Evolutionary conservation across 2,113 vertebrate species (phyloP).

Genomic region (Thinocorus orbignyianus): DNA sequence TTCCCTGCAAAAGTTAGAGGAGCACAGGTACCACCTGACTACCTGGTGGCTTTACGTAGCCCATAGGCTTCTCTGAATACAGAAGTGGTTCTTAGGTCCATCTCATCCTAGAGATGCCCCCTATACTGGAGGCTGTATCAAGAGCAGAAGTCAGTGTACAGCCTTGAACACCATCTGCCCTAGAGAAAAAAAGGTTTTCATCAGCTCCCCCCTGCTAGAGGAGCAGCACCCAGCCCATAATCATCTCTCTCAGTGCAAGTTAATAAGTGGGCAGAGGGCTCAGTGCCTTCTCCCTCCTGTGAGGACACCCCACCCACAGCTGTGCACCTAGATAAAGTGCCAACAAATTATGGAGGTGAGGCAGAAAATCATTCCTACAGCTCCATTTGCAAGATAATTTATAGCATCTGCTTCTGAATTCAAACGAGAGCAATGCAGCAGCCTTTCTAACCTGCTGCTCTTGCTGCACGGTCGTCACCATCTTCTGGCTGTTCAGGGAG

Average conservation of each 20-base stretch:
- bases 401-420: constrained; percentile 55
- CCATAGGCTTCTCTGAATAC: background rate
- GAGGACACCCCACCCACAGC: constrained; percentile 2
- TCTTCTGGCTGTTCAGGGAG: background rate
- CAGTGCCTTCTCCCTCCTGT: background rate
- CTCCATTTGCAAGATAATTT: constrained; percentile 62
- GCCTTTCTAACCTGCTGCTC: constrained; percentile 40
- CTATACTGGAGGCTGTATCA: background rate
- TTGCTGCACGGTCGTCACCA: background rate
- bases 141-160: background rate
- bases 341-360: constrained; percentile 39
- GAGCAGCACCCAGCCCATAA: background rate
- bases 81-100: background rate
- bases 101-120: background rate
- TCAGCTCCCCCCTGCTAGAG: background rate
- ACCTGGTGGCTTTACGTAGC: background rate
- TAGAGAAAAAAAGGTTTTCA: background rate
- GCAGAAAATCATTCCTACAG: constrained; percentile 60
- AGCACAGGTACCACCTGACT: background rate
- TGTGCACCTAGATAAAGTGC: constrained; percentile 40
- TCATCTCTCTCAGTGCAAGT: background rate
- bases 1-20: background rate
- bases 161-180: background rate
- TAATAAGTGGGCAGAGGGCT: constrained; percentile 8
- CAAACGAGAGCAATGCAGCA: constrained; percentile 25